Base-by-base conservation (phyloP, 2,888 invertebrate genomes). In the Muscina levida region DNA sequence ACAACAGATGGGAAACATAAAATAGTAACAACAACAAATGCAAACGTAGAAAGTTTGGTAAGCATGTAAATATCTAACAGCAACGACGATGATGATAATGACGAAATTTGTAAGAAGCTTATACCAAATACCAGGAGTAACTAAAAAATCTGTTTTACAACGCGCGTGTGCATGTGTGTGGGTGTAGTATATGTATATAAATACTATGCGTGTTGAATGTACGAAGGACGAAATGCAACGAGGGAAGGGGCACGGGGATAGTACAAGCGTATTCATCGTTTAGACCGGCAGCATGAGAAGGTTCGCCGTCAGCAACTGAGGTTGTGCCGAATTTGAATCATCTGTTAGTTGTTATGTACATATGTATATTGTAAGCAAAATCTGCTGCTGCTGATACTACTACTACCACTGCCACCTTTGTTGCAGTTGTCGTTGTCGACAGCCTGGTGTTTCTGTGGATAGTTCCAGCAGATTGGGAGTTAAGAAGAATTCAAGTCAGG, bases 1-100 rank as follows among this genome's bases (percentile, higher is more conserved):
- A 13, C 22, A 62, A 62, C 62, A 62, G 62, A 62, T 62, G 62
- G 62, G 62, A 42, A 42, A n/a, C 19, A 19, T 62, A 22, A 39
- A 62, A 62, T 13, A 19, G 19, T 17, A 62, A 62, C 42, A 42
- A 42, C 17, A 57, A 59, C 19, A 39, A 59, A 17, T 37, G 48
- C 6, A 15, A 44, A 48, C 39, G 62, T 39, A 57, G 26, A 57
- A 57, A 31, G 19, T 1, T 62, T 17, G 26, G 17, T 37, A 31
- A 48, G 46, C 10, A 31, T 31, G 51, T 51, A 15, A n/a, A 3
- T 6, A 8, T 13, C 5, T n/a, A n/a, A 11, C 51, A 51, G 19
- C 22, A 22, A n/a, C n/a, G 6, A 22, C 15, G 17, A 31, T 39
- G 59, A 37, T 39, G 59, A 39, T 51, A 51, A 57, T 31, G 57